Evolutionary conservation across 2,113 vertebrate genomes (phyloP), one percentile per base, ranked within the genome.

Genomic region (Heterotis niloticus): DNA sequence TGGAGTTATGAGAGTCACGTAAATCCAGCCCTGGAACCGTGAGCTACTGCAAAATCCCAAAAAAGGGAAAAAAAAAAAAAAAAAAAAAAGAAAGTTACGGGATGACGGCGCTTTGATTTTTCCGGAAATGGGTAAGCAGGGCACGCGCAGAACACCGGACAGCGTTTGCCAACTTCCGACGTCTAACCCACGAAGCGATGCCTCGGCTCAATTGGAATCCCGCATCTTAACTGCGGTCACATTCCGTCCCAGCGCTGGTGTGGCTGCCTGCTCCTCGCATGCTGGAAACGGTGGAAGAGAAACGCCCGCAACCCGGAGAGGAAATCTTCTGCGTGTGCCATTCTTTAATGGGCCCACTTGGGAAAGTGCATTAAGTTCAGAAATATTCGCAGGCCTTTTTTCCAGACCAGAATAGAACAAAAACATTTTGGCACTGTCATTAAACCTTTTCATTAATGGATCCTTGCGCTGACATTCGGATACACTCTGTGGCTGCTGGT

Each of bases 351-450:
- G 65, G 74, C 24, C 51, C 10, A 56, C 54, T 34, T n/a, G 14
- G 64, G 76, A 57, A 78, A 24, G 17, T 69, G 5, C 51, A 59
- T 24, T 57, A 74, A 28, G 54, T 17, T 59, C 24, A 73, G 70
- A 57, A 23, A 73, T 26, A 71, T 5, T 13, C 13, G 13, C 9
- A 51, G 13, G 70, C 14, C n/a, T 59, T 59, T 74, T n/a, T 23
- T n/a, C 51, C 72, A 60, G 72, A 59, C 67, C 1, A 69, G 67
- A 69, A 24, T 26, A 74, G 72, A 74, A 59, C 16, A 52, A n/a
- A 24, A 20, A 54, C 24, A 74, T 74, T 59, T 60, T 9, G 5
- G 23, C 24, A 51, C 51, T 24, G 26, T 28, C 52, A 74, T 74
- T 74, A 74, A 59, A 59, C 5, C 23, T 16, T 23, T 24, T 0